Conservation (phyloP, 2,888 invertebrate species). For the Phortica magna region DNA sequence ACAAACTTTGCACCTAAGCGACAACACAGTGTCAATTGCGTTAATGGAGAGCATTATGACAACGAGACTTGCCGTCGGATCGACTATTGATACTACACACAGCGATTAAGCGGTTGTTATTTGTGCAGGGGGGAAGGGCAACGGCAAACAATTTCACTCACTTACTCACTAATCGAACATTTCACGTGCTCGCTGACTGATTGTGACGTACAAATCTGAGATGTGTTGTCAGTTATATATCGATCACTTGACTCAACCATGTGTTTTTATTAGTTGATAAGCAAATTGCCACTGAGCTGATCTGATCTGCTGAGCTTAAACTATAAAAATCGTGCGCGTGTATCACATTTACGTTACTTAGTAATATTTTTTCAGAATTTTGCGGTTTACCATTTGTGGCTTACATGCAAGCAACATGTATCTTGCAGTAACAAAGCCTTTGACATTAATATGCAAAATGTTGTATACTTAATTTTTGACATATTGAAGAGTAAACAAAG, state of each 20-base stretch:
- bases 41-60: too few species aligned
- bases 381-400: not conserved
- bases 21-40: not conserved
- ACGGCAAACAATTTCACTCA: too few species aligned
- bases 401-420: not conserved
- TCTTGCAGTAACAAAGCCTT: not conserved
- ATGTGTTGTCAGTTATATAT: too few species aligned
- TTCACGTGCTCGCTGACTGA: slow-evolving; percentile 3
- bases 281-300: not conserved
- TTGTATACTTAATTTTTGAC: not conserved
- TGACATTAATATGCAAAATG: not conserved
- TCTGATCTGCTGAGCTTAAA: not conserved
- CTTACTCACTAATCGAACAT: not conserved
- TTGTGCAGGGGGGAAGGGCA: too few species aligned
- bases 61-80: too few species aligned
- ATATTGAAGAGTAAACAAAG: too few species aligned
- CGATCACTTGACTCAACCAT: not conserved
- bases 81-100: too few species aligned
- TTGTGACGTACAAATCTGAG: not conserved
- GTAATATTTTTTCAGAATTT: not conserved
- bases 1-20: not conserved
- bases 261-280: not conserved
- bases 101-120: too few species aligned
- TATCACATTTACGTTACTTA: not conserved
- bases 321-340: not conserved